A percentile compares a stretch with the other conserved stretches of the same genome.
phyloP scores from a whole-genome alignment of 2,888 invertebrate species.

The Gryllus longicercus region DNA sequence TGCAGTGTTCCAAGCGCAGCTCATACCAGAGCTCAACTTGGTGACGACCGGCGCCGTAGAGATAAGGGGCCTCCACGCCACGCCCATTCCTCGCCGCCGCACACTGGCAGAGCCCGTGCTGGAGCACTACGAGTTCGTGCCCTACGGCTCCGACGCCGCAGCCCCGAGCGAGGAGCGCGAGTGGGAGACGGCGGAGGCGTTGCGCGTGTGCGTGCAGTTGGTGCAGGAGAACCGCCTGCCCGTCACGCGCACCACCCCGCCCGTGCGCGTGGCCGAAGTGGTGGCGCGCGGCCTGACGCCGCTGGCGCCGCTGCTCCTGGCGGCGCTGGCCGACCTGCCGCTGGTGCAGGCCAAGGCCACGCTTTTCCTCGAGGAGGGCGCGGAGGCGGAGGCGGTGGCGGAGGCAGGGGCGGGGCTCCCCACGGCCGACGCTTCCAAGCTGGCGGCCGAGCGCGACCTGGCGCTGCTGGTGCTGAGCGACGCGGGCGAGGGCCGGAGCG shows the following conservation, averaged over 20 bases:
- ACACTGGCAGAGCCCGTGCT: not conserved
- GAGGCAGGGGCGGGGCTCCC: not conserved
- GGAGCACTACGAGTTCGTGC: not conserved
- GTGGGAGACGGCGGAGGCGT: slow-evolving; percentile 24
- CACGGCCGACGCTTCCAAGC: not conserved
- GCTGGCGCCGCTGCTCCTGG: not conserved
- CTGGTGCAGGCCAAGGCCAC: not conserved
- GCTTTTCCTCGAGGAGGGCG: not conserved
- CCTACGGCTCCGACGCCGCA: slow-evolving; percentile 46
- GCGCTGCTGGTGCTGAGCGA: not conserved
- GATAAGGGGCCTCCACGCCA: slow-evolving; percentile 64
- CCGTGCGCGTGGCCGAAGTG: not conserved
- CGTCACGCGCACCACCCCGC: not conserved
- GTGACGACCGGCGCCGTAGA: slow-evolving; percentile 65
- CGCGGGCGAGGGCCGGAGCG: slow-evolving; percentile 49
- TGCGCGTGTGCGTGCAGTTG: not conserved
- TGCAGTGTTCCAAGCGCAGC: not conserved
- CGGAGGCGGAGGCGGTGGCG: not conserved
- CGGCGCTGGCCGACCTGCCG: not conserved
- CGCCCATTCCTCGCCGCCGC: slow-evolving; percentile 39
- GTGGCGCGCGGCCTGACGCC: not conserved
- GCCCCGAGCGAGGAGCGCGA: slow-evolving; percentile 38
- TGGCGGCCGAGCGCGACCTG: not conserved
- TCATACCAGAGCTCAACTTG: slow-evolving; percentile 54
- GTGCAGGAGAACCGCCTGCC: not conserved